Conservation (phyloP, 2,797 vertebrate species). For the Brotogeris chrysoptera region DNA sequence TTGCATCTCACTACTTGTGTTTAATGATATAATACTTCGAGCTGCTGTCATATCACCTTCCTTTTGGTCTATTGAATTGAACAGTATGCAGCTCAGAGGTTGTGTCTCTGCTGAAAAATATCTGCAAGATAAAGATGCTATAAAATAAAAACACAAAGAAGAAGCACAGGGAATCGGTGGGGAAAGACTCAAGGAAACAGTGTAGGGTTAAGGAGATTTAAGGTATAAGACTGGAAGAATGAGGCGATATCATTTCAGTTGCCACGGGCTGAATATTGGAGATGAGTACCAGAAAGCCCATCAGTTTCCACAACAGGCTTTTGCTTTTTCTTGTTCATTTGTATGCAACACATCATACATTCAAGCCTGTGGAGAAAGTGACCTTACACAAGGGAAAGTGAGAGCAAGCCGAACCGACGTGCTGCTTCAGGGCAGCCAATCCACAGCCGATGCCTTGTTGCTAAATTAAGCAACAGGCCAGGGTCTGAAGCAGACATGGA, state of each 20-base stretch:
- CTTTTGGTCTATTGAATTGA: not conserved
- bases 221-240: not conserved
- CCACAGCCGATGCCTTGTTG: slow-evolving; percentile 16
- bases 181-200: not conserved
- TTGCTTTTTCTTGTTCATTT: slow-evolving; percentile 23
- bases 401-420: slow-evolving; percentile 32
- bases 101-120: not conserved
- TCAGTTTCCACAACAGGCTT: slow-evolving; percentile 1
- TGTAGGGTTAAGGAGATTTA: not conserved
- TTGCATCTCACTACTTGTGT: not conserved
- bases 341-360: slow-evolving; percentile 36
- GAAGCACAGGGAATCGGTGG: not conserved
- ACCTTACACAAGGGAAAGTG: slow-evolving; percentile 30
- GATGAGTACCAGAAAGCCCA: not conserved
- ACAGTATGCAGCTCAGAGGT: not conserved
- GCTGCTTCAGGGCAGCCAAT: slow-evolving; percentile 54
- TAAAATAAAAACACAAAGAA: not conserved
- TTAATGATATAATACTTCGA: not conserved
- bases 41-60: not conserved
- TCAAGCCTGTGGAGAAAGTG: slow-evolving; percentile 43
- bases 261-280: not conserved
- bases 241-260: not conserved
- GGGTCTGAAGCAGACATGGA: slow-evolving; percentile 45
- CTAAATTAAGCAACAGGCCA: slow-evolving; percentile 67
- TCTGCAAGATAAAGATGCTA: not conserved